These are phyloP conservation scores for Brachionus manjavacas DNA, from an alignment of 1,140 invertebrate species.

Conservation along the genomic window DNA sequence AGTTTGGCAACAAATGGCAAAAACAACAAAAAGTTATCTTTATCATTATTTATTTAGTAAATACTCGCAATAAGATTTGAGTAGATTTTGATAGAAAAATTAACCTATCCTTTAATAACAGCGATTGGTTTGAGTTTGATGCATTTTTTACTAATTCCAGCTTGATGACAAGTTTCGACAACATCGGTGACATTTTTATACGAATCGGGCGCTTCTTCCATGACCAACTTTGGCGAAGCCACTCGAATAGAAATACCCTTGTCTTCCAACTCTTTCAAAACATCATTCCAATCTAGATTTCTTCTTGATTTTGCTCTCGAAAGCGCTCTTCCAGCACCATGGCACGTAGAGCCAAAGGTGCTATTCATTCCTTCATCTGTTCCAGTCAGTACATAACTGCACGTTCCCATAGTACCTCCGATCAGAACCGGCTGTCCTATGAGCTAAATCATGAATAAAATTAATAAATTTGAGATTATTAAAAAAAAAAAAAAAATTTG, in stretches of 20 bases:
- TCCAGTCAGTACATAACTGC: conserved; percentile 95
- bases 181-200: conserved; percentile 99
- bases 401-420: conserved; percentile 94
- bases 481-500: no score
- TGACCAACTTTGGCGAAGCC: conserved; percentile 96
- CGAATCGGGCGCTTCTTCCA: conserved; percentile 98
- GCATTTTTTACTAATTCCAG: conserved; percentile 93
- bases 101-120: conserved; percentile 83
- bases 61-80: not conserved
- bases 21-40: not conserved
- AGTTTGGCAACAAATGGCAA: not conserved
- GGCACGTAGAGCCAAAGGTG: conserved; percentile 98
- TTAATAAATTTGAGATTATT: not conserved
- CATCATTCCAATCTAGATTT: conserved; percentile 86
- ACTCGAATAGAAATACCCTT: conserved; percentile 96
- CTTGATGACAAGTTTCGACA: conserved; percentile 93
- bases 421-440: conserved; percentile 97
- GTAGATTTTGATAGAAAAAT: not conserved
- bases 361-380: conserved; percentile 93
- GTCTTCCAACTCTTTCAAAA: conserved; percentile 75
- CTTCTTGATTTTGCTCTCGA: conserved; percentile 93
- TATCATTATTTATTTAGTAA: conserved; percentile 26
- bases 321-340: conserved; percentile 92
- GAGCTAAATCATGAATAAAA: conserved; percentile 60
- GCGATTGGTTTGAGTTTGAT: conserved; percentile 95